Evolutionary conservation across 2,797 vertebrate species (phyloP).

Genomic region (Pelochelys cantorii): DNA sequence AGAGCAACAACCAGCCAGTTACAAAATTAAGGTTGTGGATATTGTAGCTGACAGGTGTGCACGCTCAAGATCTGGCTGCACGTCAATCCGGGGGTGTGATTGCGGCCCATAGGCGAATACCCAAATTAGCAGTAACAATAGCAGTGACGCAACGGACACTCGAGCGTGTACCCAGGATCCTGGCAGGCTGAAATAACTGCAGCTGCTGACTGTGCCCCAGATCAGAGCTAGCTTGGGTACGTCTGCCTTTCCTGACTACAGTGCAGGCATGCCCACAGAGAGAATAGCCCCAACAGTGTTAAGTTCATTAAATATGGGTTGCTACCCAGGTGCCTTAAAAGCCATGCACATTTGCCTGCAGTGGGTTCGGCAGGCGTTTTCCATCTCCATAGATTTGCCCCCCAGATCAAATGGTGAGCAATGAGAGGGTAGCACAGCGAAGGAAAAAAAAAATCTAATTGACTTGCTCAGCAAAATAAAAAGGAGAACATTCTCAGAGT

Average conservation of each 20-base stretch:
- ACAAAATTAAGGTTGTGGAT: not conserved
- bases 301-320: accelerated
- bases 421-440: not conserved
- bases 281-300: not conserved
- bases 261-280: not conserved
- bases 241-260: not conserved
- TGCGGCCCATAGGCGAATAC: too few relatives aligned
- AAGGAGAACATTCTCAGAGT: not conserved
- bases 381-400: not conserved
- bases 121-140: not conserved
- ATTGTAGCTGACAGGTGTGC: not conserved
- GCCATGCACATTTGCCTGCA: not conserved
- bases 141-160: not conserved
- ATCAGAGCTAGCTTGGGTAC: not conserved
- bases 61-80: not conserved
- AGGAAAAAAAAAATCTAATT: not conserved
- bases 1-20: not conserved
- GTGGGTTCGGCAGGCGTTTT: not conserved
- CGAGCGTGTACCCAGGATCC: not conserved
- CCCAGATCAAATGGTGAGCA: not conserved
- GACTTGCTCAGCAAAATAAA: not conserved
- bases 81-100: too few relatives aligned
- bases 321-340: not conserved
- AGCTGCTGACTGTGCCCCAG: not conserved
- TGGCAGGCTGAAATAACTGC: not conserved